A percentile compares a stretch with the other conserved stretches of the same genome.
phyloP scores from a whole-genome alignment of 2,888 invertebrate species.

The Cactoblastis cactorum region DNA sequence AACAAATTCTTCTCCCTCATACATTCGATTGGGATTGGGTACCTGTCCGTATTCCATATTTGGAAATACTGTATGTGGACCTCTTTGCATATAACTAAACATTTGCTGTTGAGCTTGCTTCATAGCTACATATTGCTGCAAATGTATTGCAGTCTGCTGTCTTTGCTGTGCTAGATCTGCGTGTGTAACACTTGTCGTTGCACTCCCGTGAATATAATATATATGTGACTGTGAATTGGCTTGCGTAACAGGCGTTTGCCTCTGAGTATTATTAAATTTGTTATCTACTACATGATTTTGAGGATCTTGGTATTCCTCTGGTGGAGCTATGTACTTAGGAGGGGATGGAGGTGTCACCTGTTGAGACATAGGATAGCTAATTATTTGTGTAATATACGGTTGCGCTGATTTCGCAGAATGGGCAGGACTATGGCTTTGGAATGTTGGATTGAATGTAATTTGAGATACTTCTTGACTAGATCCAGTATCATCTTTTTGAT shows the following conservation, averaged over 20 bases:
- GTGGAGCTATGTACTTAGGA: constrained; percentile 69
- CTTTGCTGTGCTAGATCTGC: constrained; percentile 66
- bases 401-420: constrained; percentile 62
- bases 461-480: constrained; percentile 62
- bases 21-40: constrained; percentile 46
- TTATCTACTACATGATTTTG: constrained; percentile 55
- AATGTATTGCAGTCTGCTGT: constrained; percentile 70
- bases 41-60: constrained; percentile 54
- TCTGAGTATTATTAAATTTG: constrained; percentile 43
- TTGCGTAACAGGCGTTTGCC: constrained; percentile 40
- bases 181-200: constrained; percentile 40
- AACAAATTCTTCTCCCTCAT: constrained; percentile 57
- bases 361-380: constrained; percentile 70
- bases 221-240: constrained; percentile 55
- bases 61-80: constrained; percentile 67
- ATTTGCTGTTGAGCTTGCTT: constrained; percentile 76
- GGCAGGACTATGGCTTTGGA: constrained; percentile 75
- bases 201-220: constrained; percentile 68
- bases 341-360: constrained; percentile 69
- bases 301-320: constrained; percentile 72
- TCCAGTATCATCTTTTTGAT: constrained; percentile 49
- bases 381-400: constrained; percentile 72
- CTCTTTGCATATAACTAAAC: constrained; percentile 65
- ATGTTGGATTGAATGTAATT: constrained; percentile 74
- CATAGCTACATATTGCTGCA: constrained; percentile 76